phyloP scores from a whole-genome alignment of 2,888 invertebrate species.

The Sepioteuthis lessoniana region DNA sequence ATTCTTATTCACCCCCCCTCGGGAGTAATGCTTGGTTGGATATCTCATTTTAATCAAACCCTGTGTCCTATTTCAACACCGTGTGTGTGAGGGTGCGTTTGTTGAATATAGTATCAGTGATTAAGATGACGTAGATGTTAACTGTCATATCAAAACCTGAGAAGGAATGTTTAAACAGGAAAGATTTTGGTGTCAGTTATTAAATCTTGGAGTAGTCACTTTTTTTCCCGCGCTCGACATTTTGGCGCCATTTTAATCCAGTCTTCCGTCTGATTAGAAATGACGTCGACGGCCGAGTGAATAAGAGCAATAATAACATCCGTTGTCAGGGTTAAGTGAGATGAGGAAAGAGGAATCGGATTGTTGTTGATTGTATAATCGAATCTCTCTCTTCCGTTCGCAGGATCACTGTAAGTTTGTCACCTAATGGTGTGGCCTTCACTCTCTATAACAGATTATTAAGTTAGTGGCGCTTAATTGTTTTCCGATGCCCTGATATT shows the following conservation, averaged over 20 bases:
- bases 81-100: no score
- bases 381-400: background rate
- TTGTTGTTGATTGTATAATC: background rate
- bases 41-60: no score
- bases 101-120: background rate
- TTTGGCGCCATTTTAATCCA: background rate
- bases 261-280: background rate
- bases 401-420: background rate
- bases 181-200: background rate
- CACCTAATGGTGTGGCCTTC: background rate
- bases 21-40: no score
- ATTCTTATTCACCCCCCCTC: no score
- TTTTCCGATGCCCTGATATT: background rate
- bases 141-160: background rate
- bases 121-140: background rate
- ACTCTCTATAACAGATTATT: background rate
- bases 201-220: background rate
- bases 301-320: background rate
- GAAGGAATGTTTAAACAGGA: background rate
- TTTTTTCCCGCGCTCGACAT: background rate
- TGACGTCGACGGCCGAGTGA: background rate
- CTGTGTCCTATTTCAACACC: no score
- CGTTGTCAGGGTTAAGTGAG: background rate
- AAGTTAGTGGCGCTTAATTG: background rate
- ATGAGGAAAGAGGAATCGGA: background rate